A percentile compares a stretch with the other conserved stretches of the same genome.
Conservation (phyloP, 2,888 invertebrate genomes). For the Sicus ferrugineus region DNA sequence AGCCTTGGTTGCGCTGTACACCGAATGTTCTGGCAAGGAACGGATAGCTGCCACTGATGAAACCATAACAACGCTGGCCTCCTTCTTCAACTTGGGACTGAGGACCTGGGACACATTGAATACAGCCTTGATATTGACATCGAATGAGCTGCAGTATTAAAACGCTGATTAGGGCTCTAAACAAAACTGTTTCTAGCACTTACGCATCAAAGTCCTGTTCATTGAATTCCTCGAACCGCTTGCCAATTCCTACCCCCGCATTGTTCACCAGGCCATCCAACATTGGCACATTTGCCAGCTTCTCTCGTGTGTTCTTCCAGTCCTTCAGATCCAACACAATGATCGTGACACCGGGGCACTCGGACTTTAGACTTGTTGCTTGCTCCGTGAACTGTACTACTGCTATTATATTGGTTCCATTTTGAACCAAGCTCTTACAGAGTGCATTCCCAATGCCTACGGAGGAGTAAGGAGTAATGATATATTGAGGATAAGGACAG, state of each 20-base stretch:
- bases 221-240: constrained; percentile 74
- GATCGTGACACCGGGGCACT: constrained; percentile 71
- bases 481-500: neutral
- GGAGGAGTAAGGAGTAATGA: neutral
- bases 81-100: constrained; percentile 75
- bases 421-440: constrained; percentile 72
- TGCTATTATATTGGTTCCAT: constrained; percentile 81
- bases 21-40: constrained; percentile 78
- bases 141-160: constrained; percentile 69
- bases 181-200: neutral
- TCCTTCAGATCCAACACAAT: constrained; percentile 77
- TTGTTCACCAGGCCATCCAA: constrained; percentile 90
- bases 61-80: constrained; percentile 87
- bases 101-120: constrained; percentile 87
- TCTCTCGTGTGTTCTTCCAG: constrained; percentile 77
- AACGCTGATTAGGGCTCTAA: neutral
- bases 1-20: constrained; percentile 87
- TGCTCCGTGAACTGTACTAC: constrained; percentile 74
- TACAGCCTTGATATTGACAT: constrained; percentile 84
- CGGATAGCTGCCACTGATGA: constrained; percentile 80
- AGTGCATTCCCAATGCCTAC: constrained; percentile 78
- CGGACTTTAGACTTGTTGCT: constrained; percentile 71
- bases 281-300: constrained; percentile 67
- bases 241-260: constrained; percentile 78
- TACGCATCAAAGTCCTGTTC: constrained; percentile 74